Conservation (phyloP, 1,140 invertebrate genomes). For the Solenopsis invicta region DNA sequence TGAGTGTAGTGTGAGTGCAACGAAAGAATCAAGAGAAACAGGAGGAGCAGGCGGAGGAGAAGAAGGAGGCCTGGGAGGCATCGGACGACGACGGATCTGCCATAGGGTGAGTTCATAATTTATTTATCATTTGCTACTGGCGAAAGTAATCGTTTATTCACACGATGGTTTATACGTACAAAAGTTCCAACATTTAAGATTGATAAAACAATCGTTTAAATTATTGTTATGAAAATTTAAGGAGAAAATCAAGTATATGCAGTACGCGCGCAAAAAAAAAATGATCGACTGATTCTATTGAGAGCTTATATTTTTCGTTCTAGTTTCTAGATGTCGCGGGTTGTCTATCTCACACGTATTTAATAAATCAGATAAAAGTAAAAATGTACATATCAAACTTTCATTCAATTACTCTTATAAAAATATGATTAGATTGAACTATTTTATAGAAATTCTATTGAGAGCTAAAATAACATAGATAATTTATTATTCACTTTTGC, state of each 20-base stretch:
- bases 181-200: background rate
- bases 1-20: background rate
- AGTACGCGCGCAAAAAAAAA: background rate
- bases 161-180: background rate
- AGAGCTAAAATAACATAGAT: background rate
- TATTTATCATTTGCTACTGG: background rate
- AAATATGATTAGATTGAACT: conserved; percentile 4
- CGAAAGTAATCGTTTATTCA: background rate
- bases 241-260: background rate
- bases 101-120: background rate
- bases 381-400: background rate
- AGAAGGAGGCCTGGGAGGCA: background rate
- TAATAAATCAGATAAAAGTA: background rate
- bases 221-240: background rate
- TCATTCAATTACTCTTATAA: background rate
- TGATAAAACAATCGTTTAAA: background rate
- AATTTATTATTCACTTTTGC: background rate
- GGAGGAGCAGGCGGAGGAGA: background rate
- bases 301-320: conserved; percentile 9
- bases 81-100: background rate
- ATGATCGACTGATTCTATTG: conserved; percentile 4
- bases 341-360: background rate
- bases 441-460: background rate
- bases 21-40: background rate
- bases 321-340: background rate